Evolutionary conservation across 1,140 invertebrate species (phyloP), one percentile per base, ranked within the genome.

Genomic region (Halyomorpha halys): DNA sequence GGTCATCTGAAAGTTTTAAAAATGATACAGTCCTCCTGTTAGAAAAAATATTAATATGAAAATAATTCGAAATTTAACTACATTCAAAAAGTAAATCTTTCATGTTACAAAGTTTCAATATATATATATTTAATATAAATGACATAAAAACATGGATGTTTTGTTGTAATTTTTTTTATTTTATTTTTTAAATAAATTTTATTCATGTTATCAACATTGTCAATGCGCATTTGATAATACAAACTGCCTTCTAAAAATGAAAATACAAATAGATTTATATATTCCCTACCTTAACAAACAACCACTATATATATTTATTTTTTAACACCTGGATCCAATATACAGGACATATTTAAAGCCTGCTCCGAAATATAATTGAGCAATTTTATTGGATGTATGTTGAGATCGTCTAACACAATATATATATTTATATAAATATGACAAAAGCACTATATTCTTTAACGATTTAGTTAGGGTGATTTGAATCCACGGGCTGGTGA

Each of bases 331-430:
- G 23, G 9, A 23, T 25, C 53, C 53, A 56, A 23, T 56, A 56
- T 23, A 56, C 53, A 56, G 23, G 13, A 56, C 53, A 56, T 27
- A 56, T 25, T 56, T 25, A 56, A 56, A 56, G 53, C 53, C 53
- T 56, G 53, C 53, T 56, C 53, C 53, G 19, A 56, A 56, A 56
- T 56, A 56, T 44, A 61, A 61, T 61, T 61, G 60, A 61, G 60
- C 60, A 61, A 61, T 61, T 61, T 61, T 47, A 45, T 61, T 44
- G 60, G 44, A 61, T 44, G 60, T 44, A 44, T 47, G 44, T 23
- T 61, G 39, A 45, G 39, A 61, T 61, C 39, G 18, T 44, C 60
- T 61, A 61, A 61, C 25, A 45, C 44, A 44, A 61, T 27, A 60
- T 30, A 30, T 18, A 56, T 56, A 27, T 56, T 27, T 56, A 56